These are phyloP conservation scores for Onychomys arenicola DNA, from an alignment of 2,797 vertebrate species.

Conservation along the genomic window DNA sequence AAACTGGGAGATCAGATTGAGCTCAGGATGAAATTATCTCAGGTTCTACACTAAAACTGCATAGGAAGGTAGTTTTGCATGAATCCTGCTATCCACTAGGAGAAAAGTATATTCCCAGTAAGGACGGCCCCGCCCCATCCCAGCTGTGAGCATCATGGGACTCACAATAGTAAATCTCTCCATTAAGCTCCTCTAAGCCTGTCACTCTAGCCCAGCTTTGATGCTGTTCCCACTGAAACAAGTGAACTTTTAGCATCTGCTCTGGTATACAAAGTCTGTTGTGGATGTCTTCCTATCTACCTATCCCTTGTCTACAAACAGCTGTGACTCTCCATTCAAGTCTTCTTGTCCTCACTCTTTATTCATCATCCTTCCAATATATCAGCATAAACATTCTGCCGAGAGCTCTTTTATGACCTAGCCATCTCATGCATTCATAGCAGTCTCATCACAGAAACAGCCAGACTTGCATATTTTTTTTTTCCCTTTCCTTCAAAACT, in stretches of 20 bases:
- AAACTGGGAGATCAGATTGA: conserved; percentile 15
- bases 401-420: background rate
- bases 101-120: background rate
- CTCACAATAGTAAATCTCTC: background rate
- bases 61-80: background rate
- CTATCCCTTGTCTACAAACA: background rate
- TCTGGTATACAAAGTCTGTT: background rate
- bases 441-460: background rate
- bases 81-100: background rate
- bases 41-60: background rate
- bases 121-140: background rate
- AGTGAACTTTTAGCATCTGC: background rate
- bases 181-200: background rate
- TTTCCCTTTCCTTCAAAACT: background rate
- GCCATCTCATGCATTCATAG: background rate
- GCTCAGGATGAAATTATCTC: conserved; percentile 34
- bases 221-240: background rate
- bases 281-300: background rate
- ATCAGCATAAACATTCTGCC: background rate
- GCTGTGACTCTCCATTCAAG: background rate
- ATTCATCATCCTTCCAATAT: background rate
- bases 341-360: background rate
- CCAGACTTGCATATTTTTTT: background rate
- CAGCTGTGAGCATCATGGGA: background rate
- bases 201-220: background rate